Evolutionary conservation across 2,888 invertebrate species (phyloP).

Genomic region (Tanytarsus gracilentus): DNA sequence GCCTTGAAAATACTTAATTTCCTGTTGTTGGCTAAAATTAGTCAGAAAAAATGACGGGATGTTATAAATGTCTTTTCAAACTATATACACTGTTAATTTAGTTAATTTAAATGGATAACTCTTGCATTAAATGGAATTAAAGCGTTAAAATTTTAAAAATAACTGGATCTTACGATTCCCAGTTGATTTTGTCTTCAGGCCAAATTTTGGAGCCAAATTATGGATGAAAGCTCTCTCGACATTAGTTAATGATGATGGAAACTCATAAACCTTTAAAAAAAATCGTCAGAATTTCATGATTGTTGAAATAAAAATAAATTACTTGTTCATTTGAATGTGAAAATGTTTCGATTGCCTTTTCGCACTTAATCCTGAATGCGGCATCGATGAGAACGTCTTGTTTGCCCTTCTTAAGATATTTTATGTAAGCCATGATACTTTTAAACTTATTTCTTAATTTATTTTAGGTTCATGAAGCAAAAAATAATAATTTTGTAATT

Average conservation of each 20-base stretch:
- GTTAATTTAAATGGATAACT: too few species aligned
- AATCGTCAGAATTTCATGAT: too few species aligned
- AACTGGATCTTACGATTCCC: slow-evolving; percentile 55
- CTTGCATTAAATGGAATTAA: slow-evolving; percentile 4
- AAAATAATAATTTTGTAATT: not conserved
- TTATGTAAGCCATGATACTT: not conserved
- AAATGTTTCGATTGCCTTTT: slow-evolving; percentile 18
- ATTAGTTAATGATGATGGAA: slow-evolving; percentile 65
- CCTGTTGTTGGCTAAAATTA: too few species aligned
- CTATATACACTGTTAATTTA: too few species aligned
- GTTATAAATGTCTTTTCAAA: too few species aligned
- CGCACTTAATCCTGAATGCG: slow-evolving; percentile 13
- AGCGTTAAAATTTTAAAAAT: not conserved
- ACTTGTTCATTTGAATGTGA: slow-evolving; percentile 30
- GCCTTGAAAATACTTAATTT: too few species aligned
- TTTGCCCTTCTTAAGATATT: not conserved
- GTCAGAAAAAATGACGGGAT: too few species aligned
- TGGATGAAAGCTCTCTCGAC: slow-evolving; percentile 75
- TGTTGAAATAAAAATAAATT: too few species aligned
- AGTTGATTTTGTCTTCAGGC: slow-evolving; percentile 70
- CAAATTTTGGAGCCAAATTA: slow-evolving; percentile 55
- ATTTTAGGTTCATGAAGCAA: not conserved
- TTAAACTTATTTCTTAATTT: not conserved
- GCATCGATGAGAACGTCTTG: not conserved
- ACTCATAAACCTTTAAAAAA: slow-evolving; percentile 48